phyloP scores from a whole-genome alignment of 2,888 invertebrate genomes.

The Liopterus haemorrhoidalis region DNA sequence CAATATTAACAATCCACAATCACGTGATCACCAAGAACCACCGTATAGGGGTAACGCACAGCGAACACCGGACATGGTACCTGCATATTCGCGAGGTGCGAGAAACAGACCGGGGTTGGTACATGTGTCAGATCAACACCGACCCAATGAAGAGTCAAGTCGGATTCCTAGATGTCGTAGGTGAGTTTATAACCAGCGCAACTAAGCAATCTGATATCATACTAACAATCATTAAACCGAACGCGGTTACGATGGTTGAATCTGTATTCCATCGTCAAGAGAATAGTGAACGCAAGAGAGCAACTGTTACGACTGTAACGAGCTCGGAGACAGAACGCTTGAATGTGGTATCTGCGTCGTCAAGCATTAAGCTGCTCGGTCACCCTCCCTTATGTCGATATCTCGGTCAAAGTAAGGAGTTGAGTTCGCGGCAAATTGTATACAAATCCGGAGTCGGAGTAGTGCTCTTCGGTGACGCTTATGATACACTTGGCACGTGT shows the following conservation, averaged over 20 bases:
- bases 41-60: conserved; percentile 72
- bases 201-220: too few relatives aligned
- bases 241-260: conserved; percentile 42
- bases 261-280: conserved; percentile 43
- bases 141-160: conserved; percentile 71
- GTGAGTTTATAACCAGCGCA: too few relatives aligned
- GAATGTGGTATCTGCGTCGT: neutral
- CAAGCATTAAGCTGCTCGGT: neutral
- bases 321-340: neutral
- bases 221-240: conserved; percentile 1
- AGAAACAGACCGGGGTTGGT: conserved; percentile 74
- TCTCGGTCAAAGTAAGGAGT: neutral
- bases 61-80: conserved; percentile 75
- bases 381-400: neutral
- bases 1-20: conserved; percentile 79
- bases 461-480: conserved; percentile 47
- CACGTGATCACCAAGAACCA: conserved; percentile 89
- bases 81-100: conserved; percentile 74
- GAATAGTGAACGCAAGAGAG: conserved; percentile 29
- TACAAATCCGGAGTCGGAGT: conserved; percentile 76
- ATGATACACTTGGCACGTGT: conserved; percentile 41
- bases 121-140: conserved; percentile 73
- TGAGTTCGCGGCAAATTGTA: conserved; percentile 59
- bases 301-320: neutral
- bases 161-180: conserved; percentile 60